Conservation (phyloP, 2,888 invertebrate species). For the Strigamia crassipes region DNA sequence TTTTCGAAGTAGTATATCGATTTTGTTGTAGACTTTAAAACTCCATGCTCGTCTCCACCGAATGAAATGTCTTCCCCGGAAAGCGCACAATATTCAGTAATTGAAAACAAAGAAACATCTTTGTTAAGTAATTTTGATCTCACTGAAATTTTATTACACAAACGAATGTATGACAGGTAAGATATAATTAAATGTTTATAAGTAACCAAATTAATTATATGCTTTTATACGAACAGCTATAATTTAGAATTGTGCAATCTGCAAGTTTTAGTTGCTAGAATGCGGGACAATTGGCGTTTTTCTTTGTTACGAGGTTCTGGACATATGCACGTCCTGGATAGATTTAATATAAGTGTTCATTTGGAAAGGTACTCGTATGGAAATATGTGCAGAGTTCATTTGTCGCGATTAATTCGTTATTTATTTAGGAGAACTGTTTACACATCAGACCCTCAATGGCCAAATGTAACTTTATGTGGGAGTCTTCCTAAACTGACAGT, state of each 20-base stretch:
- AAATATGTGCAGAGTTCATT: not conserved
- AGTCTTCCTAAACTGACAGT: slow-evolving; percentile 84
- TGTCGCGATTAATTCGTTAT: not conserved
- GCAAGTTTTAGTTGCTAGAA: slow-evolving; percentile 85
- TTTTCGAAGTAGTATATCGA: not conserved
- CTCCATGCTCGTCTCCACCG: slow-evolving; percentile 61
- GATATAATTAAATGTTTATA: not conserved
- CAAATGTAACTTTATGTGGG: slow-evolving; percentile 79
- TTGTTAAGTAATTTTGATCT: slow-evolving; percentile 49
- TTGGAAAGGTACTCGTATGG: slow-evolving; percentile 52
- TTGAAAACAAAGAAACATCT: not conserved
- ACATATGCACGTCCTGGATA: slow-evolving; percentile 80
- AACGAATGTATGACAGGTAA: slow-evolving; percentile 77
- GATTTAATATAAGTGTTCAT: slow-evolving; percentile 65
- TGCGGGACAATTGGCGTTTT: slow-evolving; percentile 86
- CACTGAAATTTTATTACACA: slow-evolving; percentile 62
- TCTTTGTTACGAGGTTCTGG: slow-evolving; percentile 84
- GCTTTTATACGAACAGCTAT: slow-evolving; percentile 56
- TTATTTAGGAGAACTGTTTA: slow-evolving; percentile 57
- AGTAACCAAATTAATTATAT: not conserved
- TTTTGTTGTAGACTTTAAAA: slow-evolving; percentile 58
- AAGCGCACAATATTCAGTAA: not conserved
- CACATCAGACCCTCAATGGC: slow-evolving; percentile 84
- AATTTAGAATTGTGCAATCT: slow-evolving; percentile 74
- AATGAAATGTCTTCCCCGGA: slow-evolving; percentile 46